A percentile compares a stretch with the other conserved stretches of the same genome.
Evolutionary conservation across 2,113 vertebrate species (phyloP).

Genomic region (pig (Sus scrofa)): T2T-Sscrofa CM000825.6:58811001-58811500

Average conservation of each 20-base stretch:
- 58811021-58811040: not conserved
- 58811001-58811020: not conserved
- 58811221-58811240: not conserved
- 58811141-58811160: not conserved
- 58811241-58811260: not conserved
- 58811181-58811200: not conserved
- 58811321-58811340: constrained; percentile 2
- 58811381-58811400: fast-evolving
- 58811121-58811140: not conserved
- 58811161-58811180: not conserved
- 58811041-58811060: not conserved
- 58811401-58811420: not conserved
- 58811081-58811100: not conserved
- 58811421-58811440: not conserved
- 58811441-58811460: constrained; percentile 57
- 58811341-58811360: not conserved
- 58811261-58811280: not conserved
- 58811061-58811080: not conserved
- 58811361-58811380: not conserved
- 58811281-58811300: not conserved
- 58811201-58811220: not conserved
- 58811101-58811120: not conserved
- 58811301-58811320: not conserved
- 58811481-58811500: constrained; percentile 40
- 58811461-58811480: constrained; percentile 63